These are phyloP conservation scores for Andrena bicolor DNA, from an alignment of 2,888 invertebrate genomes.

Conservation along the genomic window DNA sequence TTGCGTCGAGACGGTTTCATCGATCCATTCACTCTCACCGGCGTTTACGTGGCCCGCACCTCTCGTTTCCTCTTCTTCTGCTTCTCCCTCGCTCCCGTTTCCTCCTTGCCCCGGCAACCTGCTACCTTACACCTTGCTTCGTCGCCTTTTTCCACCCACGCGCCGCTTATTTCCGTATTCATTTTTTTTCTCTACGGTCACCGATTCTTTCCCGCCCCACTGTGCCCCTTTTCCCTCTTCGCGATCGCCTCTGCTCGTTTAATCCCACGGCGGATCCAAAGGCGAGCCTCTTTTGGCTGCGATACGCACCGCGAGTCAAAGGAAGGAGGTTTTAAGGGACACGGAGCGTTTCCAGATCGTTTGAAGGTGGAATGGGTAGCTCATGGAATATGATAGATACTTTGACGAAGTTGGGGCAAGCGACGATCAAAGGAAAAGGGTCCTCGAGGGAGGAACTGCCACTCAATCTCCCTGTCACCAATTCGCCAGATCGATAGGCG, in stretches of 20 bases:
- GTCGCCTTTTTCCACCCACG: conserved; percentile 22
- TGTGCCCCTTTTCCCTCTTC: too few species aligned
- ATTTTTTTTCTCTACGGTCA: background rate
- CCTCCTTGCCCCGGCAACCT: conserved; percentile 34
- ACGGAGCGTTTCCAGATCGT: background rate
- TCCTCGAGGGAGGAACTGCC: background rate
- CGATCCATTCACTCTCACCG: conserved; percentile 75
- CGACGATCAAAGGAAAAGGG: background rate
- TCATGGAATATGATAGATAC: too few species aligned
- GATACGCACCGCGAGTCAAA: background rate
- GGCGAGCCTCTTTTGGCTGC: background rate
- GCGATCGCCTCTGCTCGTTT: background rate
- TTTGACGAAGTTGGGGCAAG: too few species aligned
- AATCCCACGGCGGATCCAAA: conserved; percentile 1
- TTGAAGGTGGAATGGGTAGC: background rate
- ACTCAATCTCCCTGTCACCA: background rate
- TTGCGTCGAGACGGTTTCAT: conserved; percentile 68
- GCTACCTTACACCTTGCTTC: conserved; percentile 41
- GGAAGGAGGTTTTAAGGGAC: background rate
- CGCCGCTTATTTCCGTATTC: conserved; percentile 14
- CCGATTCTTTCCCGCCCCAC: background rate
- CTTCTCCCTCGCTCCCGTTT: conserved; percentile 22
- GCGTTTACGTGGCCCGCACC: conserved; percentile 64
- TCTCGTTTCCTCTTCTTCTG: conserved; percentile 42
- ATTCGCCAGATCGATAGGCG: background rate